These are phyloP conservation scores for Sterrhoptilus dennistouni DNA, from an alignment of 2,113 vertebrate species.

Conservation along the genomic window DNA sequence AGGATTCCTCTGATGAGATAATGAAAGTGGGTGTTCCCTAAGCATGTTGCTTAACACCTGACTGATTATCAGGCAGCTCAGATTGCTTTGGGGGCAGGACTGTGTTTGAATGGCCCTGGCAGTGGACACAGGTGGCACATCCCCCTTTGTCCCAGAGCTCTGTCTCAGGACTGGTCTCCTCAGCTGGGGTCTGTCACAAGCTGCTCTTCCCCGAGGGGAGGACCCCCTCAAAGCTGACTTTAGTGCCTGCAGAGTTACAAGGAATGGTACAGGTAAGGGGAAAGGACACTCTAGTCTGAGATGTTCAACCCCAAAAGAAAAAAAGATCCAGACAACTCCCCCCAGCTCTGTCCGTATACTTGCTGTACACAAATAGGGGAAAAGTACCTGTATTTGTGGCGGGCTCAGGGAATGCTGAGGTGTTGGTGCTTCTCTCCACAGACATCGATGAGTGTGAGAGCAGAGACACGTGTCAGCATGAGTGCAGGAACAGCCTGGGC, in stretches of 20 bases:
- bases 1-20: neutral
- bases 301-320: neutral
- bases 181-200: neutral
- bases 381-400: neutral
- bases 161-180: neutral
- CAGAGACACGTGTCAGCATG: constrained; percentile 89
- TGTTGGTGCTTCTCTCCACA: constrained; percentile 56
- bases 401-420: neutral
- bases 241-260: neutral
- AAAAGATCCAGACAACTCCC: neutral
- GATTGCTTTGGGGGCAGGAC: neutral
- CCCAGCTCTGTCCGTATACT: neutral
- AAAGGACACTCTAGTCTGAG: neutral
- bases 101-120: neutral
- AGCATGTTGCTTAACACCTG: neutral
- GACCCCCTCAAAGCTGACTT: neutral
- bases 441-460: constrained; percentile 95
- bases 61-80: neutral
- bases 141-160: neutral
- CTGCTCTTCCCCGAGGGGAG: neutral
- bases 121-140: neutral
- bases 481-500: constrained; percentile 90
- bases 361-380: neutral
- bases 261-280: neutral
- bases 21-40: neutral